Conservation (phyloP, 2,888 invertebrate species). For the Monopis laevigella region DNA sequence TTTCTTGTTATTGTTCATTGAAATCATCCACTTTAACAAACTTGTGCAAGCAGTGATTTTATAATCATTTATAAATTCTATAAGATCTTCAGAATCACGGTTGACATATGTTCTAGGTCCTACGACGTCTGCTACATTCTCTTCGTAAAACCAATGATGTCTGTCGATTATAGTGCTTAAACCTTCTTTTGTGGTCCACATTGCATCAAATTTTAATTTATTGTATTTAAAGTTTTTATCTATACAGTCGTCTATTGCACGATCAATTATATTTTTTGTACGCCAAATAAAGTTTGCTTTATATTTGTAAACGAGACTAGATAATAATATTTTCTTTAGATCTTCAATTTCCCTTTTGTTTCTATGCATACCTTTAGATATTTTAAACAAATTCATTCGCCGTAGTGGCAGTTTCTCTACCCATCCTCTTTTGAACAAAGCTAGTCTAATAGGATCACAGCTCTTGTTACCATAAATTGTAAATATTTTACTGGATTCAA, state of each 20-base stretch:
- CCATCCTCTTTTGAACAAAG: conserved; percentile 74
- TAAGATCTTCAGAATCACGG: conserved; percentile 61
- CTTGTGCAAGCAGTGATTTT: conserved; percentile 81
- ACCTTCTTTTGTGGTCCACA: conserved; percentile 56
- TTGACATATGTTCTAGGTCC: conserved; percentile 79
- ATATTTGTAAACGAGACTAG: conserved; percentile 43
- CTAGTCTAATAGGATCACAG: conserved; percentile 61
- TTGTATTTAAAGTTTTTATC: conserved; percentile 38
- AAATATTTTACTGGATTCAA: conserved; percentile 61
- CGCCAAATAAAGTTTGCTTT: conserved; percentile 49
- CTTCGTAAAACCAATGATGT: conserved; percentile 72
- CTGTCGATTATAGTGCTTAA: conserved; percentile 65
- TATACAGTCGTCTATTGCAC: conserved; percentile 31
- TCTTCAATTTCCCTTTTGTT: conserved; percentile 34
- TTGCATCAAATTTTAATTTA: conserved; percentile 41
- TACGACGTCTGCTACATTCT: conserved; percentile 69
- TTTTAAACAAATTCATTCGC: conserved; percentile 43
- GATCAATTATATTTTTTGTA: conserved; percentile 29
- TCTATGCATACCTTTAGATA: conserved; percentile 31
- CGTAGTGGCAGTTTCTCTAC: conserved; percentile 70
- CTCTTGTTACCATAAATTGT: conserved; percentile 49
- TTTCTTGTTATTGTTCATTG: conserved; percentile 41
- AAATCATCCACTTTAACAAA: conserved; percentile 70
- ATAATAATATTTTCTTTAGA: conserved; percentile 46
- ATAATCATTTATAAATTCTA: conserved; percentile 75